phyloP scores from a whole-genome alignment of 2,113 vertebrate species.

The Rhombomys opimus region DNA sequence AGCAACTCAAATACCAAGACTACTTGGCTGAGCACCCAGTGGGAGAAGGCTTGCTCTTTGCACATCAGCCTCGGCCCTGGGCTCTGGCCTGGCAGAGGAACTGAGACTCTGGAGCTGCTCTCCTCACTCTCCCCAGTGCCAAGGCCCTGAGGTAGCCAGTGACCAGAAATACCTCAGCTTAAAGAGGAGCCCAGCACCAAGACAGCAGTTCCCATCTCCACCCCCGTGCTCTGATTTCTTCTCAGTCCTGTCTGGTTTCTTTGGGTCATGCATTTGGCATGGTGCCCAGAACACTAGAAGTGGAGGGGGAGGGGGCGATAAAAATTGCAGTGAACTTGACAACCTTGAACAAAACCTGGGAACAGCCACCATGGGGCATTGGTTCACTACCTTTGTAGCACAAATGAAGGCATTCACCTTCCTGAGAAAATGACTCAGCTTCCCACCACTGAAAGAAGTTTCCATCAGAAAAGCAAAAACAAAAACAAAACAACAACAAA shows the following conservation, averaged over 20 bases:
- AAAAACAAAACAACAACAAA: not conserved
- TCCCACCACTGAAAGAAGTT: not conserved
- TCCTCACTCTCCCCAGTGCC: not conserved
- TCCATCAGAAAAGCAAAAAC: not conserved
- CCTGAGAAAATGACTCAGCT: not conserved
- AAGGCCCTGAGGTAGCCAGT: not conserved
- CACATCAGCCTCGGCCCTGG: not conserved
- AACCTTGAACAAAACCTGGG: not conserved
- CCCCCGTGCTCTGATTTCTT: not conserved
- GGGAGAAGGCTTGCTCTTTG: not conserved
- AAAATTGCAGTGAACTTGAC: not conserved
- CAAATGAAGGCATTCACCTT: not conserved
- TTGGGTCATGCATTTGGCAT: not conserved
- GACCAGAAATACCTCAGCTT: slow-evolving; percentile 1
- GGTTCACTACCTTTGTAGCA: not conserved
- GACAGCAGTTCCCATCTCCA: not conserved
- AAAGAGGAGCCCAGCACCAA: not conserved
- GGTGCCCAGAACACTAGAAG: not conserved
- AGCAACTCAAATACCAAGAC: slow-evolving; percentile 23
- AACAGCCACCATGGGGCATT: not conserved
- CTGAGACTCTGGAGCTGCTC: not conserved
- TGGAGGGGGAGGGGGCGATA: no score
- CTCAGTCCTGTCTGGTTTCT: not conserved
- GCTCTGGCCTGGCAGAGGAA: not conserved
- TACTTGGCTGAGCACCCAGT: not conserved